Evolutionary conservation across 1,140 invertebrate species (phyloP).

Genomic region (Trichogramma pretiosum): DNA sequence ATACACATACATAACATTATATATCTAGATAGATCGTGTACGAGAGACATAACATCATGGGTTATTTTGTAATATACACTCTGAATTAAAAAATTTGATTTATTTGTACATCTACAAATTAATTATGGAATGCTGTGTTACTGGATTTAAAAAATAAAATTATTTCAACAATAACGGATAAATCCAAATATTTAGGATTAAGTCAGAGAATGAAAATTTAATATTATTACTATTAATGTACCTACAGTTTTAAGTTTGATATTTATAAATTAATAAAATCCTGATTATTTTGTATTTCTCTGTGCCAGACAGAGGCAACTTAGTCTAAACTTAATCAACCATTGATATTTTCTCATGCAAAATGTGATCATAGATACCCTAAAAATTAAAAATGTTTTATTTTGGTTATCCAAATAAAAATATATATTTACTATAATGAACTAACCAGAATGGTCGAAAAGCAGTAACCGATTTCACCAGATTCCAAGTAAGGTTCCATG

Average conservation of each 20-base stretch:
- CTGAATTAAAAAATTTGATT: not conserved
- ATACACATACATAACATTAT: no score
- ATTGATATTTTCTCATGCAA: conserved; percentile 15
- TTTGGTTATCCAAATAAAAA: not conserved
- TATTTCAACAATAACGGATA: conserved; percentile 4
- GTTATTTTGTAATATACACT: no score
- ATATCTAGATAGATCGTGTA: no score
- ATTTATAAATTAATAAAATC: no score
- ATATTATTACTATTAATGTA: no score
- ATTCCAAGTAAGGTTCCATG: conserved; percentile 63
- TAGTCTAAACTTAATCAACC: conserved; percentile 3
- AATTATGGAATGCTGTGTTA: conserved; percentile 9
- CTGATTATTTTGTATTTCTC: not conserved
- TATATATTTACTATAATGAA: conserved; percentile 6
- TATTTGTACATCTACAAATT: not conserved
- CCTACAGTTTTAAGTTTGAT: no score
- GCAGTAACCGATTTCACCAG: conserved; percentile 75
- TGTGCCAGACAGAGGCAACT: conserved; percentile 3
- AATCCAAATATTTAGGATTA: no score
- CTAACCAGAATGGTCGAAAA: conserved; percentile 70
- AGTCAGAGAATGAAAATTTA: no score
- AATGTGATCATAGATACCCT: conserved; percentile 17
- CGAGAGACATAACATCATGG: no score
- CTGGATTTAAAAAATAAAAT: no score
- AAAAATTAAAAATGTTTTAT: conserved; percentile 13